Percentiles rank a stretch among this genome's conserved stretches.
Evolutionary conservation across 2,797 vertebrate genomes (phyloP).

Genomic region (Dromococcyx pavoninus): DNA sequence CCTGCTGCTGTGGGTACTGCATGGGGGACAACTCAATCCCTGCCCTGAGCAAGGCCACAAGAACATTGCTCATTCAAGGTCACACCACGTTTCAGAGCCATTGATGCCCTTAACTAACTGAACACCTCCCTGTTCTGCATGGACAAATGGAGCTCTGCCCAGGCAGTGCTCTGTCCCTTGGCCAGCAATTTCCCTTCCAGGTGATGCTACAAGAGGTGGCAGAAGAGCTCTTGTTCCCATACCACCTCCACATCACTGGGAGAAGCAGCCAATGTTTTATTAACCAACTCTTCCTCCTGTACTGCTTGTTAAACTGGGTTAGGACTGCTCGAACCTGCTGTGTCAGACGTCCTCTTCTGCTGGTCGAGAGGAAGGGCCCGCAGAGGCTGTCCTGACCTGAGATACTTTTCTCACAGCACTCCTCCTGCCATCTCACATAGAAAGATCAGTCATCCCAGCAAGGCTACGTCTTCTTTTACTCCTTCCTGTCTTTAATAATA

Average conservation of each 20-base stretch:
- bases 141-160: not conserved
- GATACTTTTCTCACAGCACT: slow-evolving; percentile 40
- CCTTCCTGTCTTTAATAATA: slow-evolving; percentile 70
- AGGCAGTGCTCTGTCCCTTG: not conserved
- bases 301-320: slow-evolving; percentile 49
- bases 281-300: slow-evolving; percentile 19
- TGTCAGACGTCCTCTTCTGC: not conserved
- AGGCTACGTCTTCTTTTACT: slow-evolving; percentile 28
- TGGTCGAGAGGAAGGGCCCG: not conserved
- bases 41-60: not conserved
- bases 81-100: not conserved
- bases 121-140: not conserved
- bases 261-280: slow-evolving; percentile 54
- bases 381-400: slow-evolving; percentile 20
- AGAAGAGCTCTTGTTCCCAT: not conserved
- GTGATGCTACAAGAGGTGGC: slow-evolving; percentile 8
- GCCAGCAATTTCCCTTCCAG: not conserved
- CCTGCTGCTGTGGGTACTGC: not conserved
- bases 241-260: not conserved
- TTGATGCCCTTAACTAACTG: not conserved
- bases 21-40: not conserved
- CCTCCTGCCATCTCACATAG: not conserved
- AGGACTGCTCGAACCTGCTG: slow-evolving; percentile 46
- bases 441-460: slow-evolving; percentile 45
- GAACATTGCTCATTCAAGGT: rapidly evolving